Evolutionary conservation across 1,140 invertebrate species (phyloP).

Genomic region (Drosophila sp.): DNA sequence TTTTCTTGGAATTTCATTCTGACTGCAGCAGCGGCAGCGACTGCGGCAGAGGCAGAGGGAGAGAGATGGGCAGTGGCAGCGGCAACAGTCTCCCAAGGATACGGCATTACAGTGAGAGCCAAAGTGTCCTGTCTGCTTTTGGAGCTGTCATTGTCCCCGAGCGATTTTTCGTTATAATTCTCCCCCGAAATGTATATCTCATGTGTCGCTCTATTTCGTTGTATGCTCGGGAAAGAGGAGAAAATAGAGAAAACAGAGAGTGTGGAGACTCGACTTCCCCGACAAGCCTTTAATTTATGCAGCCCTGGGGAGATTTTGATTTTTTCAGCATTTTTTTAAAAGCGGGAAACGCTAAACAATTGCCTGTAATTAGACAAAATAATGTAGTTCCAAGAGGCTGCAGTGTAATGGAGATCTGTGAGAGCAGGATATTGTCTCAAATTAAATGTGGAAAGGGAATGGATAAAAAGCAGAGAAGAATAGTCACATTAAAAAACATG

Average conservation of each 20-base stretch:
- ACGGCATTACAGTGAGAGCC: conserved; percentile 56
- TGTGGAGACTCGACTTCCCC: conserved; percentile 41
- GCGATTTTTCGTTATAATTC: conserved; percentile 74
- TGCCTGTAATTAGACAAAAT: conserved; percentile 53
- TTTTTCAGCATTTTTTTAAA: conserved; percentile 37
- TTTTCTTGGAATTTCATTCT: conserved; percentile 67
- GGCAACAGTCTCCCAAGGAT: conserved; percentile 74
- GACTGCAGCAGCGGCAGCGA: conserved; percentile 25
- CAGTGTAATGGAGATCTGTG: conserved; percentile 60
- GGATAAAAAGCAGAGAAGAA: neutral
- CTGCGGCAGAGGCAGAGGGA: neutral
- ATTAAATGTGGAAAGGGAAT: neutral
- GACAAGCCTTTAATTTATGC: conserved; percentile 82
- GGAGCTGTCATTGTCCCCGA: conserved; percentile 68
- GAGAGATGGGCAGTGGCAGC: conserved; percentile 3
- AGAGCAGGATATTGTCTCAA: conserved; percentile 15
- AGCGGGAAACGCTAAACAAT: conserved; percentile 41
- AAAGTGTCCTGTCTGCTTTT: conserved; percentile 66
- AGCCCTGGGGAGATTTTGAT: conserved; percentile 78
- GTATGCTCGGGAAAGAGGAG: conserved; percentile 9
- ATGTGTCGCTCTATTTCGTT: conserved; percentile 34
- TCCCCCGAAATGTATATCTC: conserved; percentile 49
- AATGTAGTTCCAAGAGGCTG: neutral
- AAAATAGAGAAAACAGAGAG: too few relatives aligned
- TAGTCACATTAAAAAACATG: neutral